Evolutionary conservation across 2,797 vertebrate species (phyloP), one percentile per base, ranked within the genome.

Genomic region (Argyrosomus regius): DNA sequence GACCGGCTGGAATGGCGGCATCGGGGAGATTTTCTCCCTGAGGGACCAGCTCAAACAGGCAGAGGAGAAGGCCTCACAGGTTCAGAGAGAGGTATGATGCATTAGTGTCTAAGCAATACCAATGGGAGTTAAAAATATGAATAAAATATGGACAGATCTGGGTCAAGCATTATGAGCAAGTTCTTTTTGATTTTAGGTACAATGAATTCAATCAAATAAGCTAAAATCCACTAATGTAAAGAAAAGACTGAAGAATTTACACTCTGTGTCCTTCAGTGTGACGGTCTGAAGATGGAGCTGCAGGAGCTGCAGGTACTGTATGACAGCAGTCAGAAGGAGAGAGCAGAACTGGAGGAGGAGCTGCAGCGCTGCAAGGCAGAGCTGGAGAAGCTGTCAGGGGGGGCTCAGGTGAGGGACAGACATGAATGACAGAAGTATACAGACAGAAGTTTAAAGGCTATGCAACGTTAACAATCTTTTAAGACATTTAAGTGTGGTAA

Each of bases 311-410:
- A 96, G 94, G 81, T 83, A 35, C 91, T 96, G 49, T 97, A 96
- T 13, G 93, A 95, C 75, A 86, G 88, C 86, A 96, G 96, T 87
- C 95, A 96, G 90, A 90, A 62, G 12, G 96, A 97, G 82, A 91
- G 96, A 74, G 95, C 94, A 2, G 94, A 95, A 76, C 90, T 97
- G 89, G 92, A 96, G 93, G 93, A 95, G 58, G 97, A 98, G 91
- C 90, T 98, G 68, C 94, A 95, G 89, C 93, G 94, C 86, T 98
- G 96, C 94, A 95, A 96, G 82, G 96, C 96, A 60, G 97, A 98
- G 90, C 95, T 98, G 83, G 95, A 96, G 88, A 94, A 95, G 81
- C 92, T 95, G 77, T 90, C 93, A 46, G 94, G 84, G 53, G 92
- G 91, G 72, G 75, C 87, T 84, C 91, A 95, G 96, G 96, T 96